Evolutionary conservation across 2,888 invertebrate species (phyloP).

Genomic region (Aelia acuminata): DNA sequence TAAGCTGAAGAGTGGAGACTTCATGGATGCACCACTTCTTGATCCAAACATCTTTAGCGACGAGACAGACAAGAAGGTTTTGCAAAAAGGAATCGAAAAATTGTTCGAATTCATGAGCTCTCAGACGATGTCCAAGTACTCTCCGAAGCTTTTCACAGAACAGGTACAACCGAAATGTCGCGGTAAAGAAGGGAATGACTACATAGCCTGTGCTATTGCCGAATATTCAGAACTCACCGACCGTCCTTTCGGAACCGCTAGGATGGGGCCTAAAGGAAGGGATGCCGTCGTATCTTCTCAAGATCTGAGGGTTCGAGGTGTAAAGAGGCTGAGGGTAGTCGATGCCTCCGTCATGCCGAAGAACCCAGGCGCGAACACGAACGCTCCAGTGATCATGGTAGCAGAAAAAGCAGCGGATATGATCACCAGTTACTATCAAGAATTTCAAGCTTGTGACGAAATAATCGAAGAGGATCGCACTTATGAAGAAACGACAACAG

Average conservation of each 20-base stretch:
- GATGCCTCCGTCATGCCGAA: conserved; percentile 53
- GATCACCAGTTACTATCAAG: background rate
- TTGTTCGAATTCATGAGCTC: conserved; percentile 50
- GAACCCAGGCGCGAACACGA: conserved; percentile 30
- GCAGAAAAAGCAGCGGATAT: conserved; percentile 55
- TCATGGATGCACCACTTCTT: conserved; percentile 32
- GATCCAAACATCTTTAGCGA: conserved; percentile 37
- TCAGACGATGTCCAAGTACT: conserved; percentile 42
- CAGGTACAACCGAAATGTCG: background rate
- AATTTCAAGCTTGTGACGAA: background rate
- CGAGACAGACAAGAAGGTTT: background rate
- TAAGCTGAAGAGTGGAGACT: background rate
- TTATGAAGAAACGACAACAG: background rate
- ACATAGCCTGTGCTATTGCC: background rate
- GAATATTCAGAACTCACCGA: conserved; percentile 37
- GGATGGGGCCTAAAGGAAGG: background rate
- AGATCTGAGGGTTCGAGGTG: background rate
- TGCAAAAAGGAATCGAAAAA: conserved; percentile 44
- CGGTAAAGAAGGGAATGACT: background rate
- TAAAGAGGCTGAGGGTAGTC: background rate
- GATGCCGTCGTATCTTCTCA: background rate
- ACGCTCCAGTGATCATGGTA: conserved; percentile 41
- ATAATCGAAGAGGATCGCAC: no score
- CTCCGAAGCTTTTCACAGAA: background rate
- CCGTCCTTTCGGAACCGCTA: conserved; percentile 24